phyloP scores from a whole-genome alignment of 2,888 invertebrate genomes.

The Polydrusus cervinus region DNA sequence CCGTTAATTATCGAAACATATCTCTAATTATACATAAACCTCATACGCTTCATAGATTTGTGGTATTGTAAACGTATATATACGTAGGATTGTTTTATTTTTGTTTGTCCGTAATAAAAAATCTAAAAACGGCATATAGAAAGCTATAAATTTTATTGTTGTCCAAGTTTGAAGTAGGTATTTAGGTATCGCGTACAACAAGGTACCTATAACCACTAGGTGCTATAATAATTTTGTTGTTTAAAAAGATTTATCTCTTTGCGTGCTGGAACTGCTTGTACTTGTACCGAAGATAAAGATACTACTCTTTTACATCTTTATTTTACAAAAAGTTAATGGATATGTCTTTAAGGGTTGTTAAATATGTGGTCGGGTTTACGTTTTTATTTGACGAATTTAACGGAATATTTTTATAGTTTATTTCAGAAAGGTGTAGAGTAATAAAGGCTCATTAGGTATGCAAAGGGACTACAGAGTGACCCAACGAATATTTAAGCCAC shows the following conservation, averaged over 20 bases:
- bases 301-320: slow-evolving; percentile 32
- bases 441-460: too few relatives aligned
- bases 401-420: too few relatives aligned
- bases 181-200: slow-evolving; percentile 41
- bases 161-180: slow-evolving; percentile 40
- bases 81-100: slow-evolving; percentile 29
- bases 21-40: slow-evolving; percentile 16
- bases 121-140: slow-evolving; percentile 24
- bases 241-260: slow-evolving; percentile 36
- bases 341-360: slow-evolving; percentile 2
- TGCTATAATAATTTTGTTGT: slow-evolving; percentile 34
- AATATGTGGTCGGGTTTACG: neutral
- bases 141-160: slow-evolving; percentile 33
- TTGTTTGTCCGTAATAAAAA: slow-evolving; percentile 29
- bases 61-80: slow-evolving; percentile 4
- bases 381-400: too few relatives aligned
- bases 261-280: slow-evolving; percentile 25
- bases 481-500: too few relatives aligned
- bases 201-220: slow-evolving; percentile 25
- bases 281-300: slow-evolving; percentile 12
- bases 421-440: too few relatives aligned
- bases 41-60: slow-evolving; percentile 26
- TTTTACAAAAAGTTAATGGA: slow-evolving; percentile 38
- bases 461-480: too few relatives aligned
- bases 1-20: neutral